Percentiles rank a stretch among this genome's conserved stretches.
These are phyloP conservation scores for Corynorhinus townsendii DNA, from an alignment of 2,113 vertebrate genomes.

Conservation along the genomic window DNA sequence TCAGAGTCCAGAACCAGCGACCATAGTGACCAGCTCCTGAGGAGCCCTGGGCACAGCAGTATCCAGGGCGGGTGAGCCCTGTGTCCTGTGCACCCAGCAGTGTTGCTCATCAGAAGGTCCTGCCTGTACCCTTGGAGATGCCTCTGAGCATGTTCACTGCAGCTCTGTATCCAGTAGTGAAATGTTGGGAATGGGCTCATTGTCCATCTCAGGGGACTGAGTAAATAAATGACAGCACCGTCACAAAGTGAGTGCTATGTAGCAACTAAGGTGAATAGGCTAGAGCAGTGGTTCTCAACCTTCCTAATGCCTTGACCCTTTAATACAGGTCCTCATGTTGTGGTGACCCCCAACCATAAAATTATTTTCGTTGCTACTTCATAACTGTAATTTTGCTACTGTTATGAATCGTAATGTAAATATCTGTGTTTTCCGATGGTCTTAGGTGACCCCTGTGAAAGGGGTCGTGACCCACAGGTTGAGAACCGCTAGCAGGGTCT, in stretches of 20 bases:
- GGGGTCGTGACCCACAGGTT: no score
- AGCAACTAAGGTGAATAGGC: background rate
- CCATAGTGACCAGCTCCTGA: fast-evolving
- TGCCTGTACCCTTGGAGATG: fast-evolving
- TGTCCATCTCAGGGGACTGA: background rate
- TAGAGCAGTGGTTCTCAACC: no score
- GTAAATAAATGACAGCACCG: background rate
- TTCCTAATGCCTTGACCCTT: no score
- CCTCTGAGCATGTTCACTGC: fast-evolving
- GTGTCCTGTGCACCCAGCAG: background rate
- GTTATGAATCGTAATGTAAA: no score
- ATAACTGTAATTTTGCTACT: no score
- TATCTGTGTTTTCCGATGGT: no score
- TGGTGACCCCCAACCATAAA: no score
- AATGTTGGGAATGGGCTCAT: background rate
- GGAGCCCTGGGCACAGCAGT: background rate
- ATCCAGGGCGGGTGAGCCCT: background rate
- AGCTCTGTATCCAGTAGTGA: background rate
- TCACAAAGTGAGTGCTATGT: background rate
- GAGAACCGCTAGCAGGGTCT: no score
- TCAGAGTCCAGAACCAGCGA: background rate
- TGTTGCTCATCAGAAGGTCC: background rate
- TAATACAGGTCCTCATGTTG: no score
- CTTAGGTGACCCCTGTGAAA: no score
- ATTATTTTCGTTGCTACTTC: no score